Percentiles rank a stretch among this genome's conserved stretches.
These are phyloP conservation scores for Tauraco hartlaubi DNA, from an alignment of 2,797 vertebrate species.

Conservation along the genomic window DNA sequence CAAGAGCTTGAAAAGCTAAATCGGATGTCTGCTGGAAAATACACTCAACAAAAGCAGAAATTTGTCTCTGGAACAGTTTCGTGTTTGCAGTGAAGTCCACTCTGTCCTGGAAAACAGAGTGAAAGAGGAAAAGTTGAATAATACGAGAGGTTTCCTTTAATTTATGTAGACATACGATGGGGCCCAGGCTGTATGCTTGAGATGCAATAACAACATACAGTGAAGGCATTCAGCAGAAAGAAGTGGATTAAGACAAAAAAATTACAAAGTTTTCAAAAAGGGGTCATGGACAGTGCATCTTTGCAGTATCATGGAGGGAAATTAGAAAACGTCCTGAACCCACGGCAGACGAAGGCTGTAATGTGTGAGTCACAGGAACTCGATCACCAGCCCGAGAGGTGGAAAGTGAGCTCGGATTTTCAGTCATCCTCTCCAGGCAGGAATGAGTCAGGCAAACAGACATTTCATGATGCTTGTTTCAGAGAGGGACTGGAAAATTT, in stretches of 20 bases:
- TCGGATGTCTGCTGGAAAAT: background rate
- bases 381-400: background rate
- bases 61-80: background rate
- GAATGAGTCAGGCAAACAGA: slow-evolving; percentile 38
- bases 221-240: background rate
- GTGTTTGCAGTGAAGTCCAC: background rate
- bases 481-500: background rate
- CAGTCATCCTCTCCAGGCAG: slow-evolving; percentile 29
- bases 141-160: background rate
- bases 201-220: background rate
- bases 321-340: background rate
- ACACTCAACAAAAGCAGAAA: background rate
- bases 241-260: background rate
- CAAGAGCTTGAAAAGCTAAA: background rate
- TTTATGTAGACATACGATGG: background rate
- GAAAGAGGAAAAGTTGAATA: background rate
- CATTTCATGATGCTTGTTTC: background rate
- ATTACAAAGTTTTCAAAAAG: background rate
- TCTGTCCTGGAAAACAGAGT: background rate
- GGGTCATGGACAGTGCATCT: background rate
- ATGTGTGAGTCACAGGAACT: slow-evolving; percentile 51
- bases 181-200: background rate
- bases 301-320: background rate
- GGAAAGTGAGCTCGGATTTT: slow-evolving; percentile 15
- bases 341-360: background rate